Conservation (phyloP, 2,797 vertebrate genomes). For the Gephyroberyx darwinii region DNA sequence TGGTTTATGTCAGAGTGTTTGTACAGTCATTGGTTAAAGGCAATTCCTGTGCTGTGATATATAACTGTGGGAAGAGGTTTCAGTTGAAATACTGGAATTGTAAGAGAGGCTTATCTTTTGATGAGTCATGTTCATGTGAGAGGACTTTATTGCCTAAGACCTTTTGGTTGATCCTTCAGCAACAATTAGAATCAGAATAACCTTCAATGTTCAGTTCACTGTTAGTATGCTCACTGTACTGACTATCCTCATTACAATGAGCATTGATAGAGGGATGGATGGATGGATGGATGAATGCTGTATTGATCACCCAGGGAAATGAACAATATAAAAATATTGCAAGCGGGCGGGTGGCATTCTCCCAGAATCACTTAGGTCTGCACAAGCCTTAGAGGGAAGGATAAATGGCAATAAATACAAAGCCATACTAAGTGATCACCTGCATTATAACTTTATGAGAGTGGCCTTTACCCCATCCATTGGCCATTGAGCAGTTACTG, state of each 20-base stretch:
- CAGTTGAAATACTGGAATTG: slow-evolving; percentile 49
- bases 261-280: slow-evolving; percentile 2
- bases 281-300: slow-evolving; percentile 1
- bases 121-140: slow-evolving; percentile 49
- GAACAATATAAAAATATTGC: too few species aligned
- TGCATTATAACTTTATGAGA: too few species aligned
- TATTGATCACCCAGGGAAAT: too few species aligned
- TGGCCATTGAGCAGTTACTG: too few species aligned
- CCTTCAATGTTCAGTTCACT: slow-evolving; percentile 28
- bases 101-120: slow-evolving; percentile 64
- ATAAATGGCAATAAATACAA: too few species aligned
- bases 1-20: slow-evolving; percentile 63
- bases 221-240: neutral
- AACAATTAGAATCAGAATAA: slow-evolving; percentile 14
- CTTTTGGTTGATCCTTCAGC: slow-evolving; percentile 36
- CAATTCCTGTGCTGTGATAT: slow-evolving; percentile 52
- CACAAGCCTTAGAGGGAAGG: too few species aligned
- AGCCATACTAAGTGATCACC: too few species aligned
- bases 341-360: too few species aligned
- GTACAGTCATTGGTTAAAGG: slow-evolving; percentile 60
- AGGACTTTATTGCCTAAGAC: slow-evolving; percentile 51
- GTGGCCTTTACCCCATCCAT: too few species aligned
- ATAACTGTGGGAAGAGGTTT: slow-evolving; percentile 50
- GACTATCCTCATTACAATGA: slow-evolving; percentile 13
- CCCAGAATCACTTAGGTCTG: neutral